Base-by-base conservation (phyloP, 2,113 vertebrate genomes). In the Macrotis lagotis region DNA sequence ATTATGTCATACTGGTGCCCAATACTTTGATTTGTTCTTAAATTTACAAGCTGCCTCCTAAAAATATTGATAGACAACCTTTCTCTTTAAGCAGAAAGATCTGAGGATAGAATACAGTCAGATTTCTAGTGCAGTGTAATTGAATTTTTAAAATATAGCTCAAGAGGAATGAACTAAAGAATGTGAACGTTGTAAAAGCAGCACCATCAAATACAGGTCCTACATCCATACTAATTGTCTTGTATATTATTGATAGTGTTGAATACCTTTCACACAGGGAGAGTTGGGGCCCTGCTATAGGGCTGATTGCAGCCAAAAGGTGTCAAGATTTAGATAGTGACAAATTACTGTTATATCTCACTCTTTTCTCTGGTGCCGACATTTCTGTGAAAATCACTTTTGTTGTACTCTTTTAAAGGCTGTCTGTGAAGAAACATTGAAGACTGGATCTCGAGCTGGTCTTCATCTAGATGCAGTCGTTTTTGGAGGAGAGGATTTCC, bases 401-500 rank as follows among this genome's bases (percentile, higher is more conserved):
- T 98, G 37, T n/a, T 97, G 89, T 91, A 98, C 90, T 98, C 95
- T 94, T 97, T 97, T 98, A 90, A 98, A 99, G 99, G 99, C 98
- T 37, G 99, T 99, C 93, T 99, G 99, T 98, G 98, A 99, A 98
- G 99, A 99, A 98, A 97, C 99, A 16, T 97, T 98, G 52, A 98
- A 95, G 88, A 97, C 97, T 0, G 99, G 99, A 92, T 98, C 99
- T 93, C 97, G 92, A 52, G 98, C 95, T 92, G 99, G 99, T 93
- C 99, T 99, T 96, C 99, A 98, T 96, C 99, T 99, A 96, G 99
- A 99, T 24, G 99, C 98, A 14, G 99, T 99, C 1, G 99, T 99
- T 97, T 99, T 99, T 96, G 99, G 99, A 98, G 99, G 99, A 93
- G 99, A 99, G 96, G 99, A 99, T 99, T 99, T 99, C 97, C 99